Evolutionary conservation across 1,140 invertebrate species (phyloP).

Genomic region (Tetragnatha versicolor): DNA sequence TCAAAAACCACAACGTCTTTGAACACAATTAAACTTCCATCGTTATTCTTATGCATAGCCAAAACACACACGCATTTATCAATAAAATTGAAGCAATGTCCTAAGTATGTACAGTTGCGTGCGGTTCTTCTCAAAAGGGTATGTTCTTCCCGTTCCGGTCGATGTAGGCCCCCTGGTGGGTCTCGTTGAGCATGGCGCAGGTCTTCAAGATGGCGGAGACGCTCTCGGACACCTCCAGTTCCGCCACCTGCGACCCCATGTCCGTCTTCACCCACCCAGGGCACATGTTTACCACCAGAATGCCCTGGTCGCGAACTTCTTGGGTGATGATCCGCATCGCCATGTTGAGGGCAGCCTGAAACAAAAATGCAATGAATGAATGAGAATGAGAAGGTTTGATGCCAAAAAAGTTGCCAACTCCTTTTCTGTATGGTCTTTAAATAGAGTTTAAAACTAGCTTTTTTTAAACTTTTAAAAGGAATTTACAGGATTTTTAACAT

Average conservation of each 20-base stretch:
- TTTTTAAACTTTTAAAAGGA: too few species aligned
- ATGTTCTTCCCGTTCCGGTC: background rate
- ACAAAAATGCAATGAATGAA: background rate
- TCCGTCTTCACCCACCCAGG: constrained; percentile 36
- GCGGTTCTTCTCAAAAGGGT: background rate
- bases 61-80: too few species aligned
- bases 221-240: background rate
- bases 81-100: too few species aligned
- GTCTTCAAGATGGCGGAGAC: constrained; percentile 8
- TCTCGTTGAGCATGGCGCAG: background rate
- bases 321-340: background rate
- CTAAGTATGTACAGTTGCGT: too few species aligned
- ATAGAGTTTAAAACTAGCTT: too few species aligned
- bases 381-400: too few species aligned
- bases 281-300: constrained; percentile 24
- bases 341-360: constrained; percentile 21
- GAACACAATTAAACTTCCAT: too few species aligned
- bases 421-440: too few species aligned
- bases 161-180: background rate
- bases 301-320: background rate
- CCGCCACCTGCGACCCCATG: background rate
- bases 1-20: too few species aligned
- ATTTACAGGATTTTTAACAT: too few species aligned
- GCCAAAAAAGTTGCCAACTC: too few species aligned
- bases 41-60: too few species aligned